These are phyloP conservation scores for Otolemur garnettii DNA, from an alignment of 2,113 vertebrate genomes.

Conservation along the genomic window DNA sequence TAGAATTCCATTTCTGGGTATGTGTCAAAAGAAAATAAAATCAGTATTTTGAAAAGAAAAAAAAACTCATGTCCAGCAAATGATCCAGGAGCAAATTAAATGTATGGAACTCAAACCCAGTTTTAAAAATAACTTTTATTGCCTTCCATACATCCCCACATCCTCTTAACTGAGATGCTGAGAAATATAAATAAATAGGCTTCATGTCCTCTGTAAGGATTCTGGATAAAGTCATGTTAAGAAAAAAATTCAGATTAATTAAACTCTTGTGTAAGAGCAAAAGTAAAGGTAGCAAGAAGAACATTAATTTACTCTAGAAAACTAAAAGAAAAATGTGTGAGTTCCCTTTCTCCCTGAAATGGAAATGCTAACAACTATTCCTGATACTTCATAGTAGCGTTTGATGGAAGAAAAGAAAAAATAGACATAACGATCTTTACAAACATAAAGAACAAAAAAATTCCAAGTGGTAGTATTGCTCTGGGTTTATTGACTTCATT, in stretches of 20 bases:
- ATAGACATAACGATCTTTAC: not conserved
- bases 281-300: not conserved
- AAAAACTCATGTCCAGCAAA: not conserved
- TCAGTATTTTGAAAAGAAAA: too few species aligned
- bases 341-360: not conserved
- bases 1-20: too few species aligned
- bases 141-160: not conserved
- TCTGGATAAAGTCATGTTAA: not conserved
- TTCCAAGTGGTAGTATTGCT: not conserved
- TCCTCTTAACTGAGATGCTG: constrained; percentile 23
- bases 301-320: constrained; percentile 43
- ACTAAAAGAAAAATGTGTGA: not conserved
- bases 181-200: constrained; percentile 6
- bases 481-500: not conserved
- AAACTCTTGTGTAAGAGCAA: constrained; percentile 19
- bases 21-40: too few species aligned
- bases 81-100: not conserved
- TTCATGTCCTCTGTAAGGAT: not conserved
- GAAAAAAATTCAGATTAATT: constrained; percentile 35
- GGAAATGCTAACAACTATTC: not conserved
- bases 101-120: constrained; percentile 26
- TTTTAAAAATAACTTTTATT: constrained; percentile 49
- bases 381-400: not conserved
- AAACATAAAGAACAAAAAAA: not conserved
- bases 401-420: not conserved